Percentiles rank a stretch among this genome's conserved stretches.
Evolutionary conservation across 2,113 vertebrate genomes (phyloP).

Genomic region (Malurus elegans): DNA sequence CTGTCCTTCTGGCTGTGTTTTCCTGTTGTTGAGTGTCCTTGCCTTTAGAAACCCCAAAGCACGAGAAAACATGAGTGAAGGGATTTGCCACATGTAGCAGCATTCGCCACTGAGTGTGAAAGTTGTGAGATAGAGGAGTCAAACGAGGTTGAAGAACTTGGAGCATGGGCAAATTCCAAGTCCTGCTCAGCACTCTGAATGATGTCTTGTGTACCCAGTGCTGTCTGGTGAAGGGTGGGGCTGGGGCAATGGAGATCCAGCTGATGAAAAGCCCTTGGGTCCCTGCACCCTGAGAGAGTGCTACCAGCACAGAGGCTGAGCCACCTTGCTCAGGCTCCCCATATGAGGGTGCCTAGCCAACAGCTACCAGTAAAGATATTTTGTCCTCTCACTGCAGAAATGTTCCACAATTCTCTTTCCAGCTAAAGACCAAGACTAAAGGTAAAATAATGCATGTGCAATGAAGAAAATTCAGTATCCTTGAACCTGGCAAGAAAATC

Average conservation of each 20-base stretch:
- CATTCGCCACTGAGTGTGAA: neutral
- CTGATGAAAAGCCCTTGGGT: neutral
- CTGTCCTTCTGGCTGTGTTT: neutral
- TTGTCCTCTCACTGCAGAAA: neutral
- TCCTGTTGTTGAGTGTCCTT: neutral
- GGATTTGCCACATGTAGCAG: neutral
- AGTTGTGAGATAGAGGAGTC: neutral
- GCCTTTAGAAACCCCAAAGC: neutral
- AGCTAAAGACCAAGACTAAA: neutral
- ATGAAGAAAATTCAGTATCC: neutral
- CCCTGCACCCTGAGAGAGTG: neutral
- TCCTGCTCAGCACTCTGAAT: neutral
- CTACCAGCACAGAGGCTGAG: neutral
- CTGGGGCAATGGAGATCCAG: neutral
- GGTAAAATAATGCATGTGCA: neutral
- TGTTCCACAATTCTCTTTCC: neutral
- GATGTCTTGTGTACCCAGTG: neutral
- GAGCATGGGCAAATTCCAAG: neutral
- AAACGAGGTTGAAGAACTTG: neutral
- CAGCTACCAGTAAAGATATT: neutral
- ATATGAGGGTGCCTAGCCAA: neutral
- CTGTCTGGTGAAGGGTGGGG: neutral
- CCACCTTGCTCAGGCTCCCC: neutral
- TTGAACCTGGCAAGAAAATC: neutral
- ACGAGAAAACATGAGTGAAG: neutral